These are phyloP conservation scores for Peromyscus maniculatus DNA, from an alignment of 2,113 vertebrate genomes.

Conservation along the genomic window DNA sequence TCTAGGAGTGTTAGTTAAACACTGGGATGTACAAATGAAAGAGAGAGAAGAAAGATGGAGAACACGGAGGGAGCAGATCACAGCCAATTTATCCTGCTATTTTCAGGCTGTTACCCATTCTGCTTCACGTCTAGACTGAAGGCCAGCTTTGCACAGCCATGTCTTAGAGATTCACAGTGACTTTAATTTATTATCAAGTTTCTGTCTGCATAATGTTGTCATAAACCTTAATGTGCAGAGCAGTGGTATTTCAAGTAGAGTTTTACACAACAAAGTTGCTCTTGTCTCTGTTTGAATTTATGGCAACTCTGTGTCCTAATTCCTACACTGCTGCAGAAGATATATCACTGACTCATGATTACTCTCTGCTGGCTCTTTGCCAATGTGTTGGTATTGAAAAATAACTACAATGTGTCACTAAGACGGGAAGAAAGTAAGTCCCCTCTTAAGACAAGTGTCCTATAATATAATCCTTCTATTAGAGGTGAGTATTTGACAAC, in stretches of 20 bases:
- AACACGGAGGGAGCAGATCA: not conserved
- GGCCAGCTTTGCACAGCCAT: not conserved
- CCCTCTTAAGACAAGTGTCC: not conserved
- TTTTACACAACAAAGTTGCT: slow-evolving; percentile 57
- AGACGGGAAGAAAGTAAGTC: not conserved
- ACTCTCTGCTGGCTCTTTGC: not conserved
- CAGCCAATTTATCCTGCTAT: slow-evolving; percentile 4
- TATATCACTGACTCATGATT: not conserved
- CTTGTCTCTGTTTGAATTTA: slow-evolving; percentile 47
- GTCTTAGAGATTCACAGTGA: slow-evolving; percentile 21
- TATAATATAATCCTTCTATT: not conserved
- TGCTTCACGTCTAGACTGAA: not conserved
- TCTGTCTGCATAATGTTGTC: slow-evolving; percentile 30
- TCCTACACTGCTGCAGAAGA: not conserved
- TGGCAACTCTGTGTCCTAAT: not conserved
- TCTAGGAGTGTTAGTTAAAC: not conserved
- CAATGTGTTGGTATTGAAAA: not conserved
- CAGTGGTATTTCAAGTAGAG: slow-evolving; percentile 57
- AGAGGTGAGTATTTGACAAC: not conserved
- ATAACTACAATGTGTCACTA: not conserved
- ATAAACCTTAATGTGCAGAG: slow-evolving; percentile 61
- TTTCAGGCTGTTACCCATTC: slow-evolving; percentile 31
- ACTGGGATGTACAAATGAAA: not conserved
- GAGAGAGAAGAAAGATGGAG: not conserved
- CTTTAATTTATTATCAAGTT: slow-evolving; percentile 61